phyloP scores from a whole-genome alignment of 1,140 invertebrate species.

The Drosophila ambigua region DNA sequence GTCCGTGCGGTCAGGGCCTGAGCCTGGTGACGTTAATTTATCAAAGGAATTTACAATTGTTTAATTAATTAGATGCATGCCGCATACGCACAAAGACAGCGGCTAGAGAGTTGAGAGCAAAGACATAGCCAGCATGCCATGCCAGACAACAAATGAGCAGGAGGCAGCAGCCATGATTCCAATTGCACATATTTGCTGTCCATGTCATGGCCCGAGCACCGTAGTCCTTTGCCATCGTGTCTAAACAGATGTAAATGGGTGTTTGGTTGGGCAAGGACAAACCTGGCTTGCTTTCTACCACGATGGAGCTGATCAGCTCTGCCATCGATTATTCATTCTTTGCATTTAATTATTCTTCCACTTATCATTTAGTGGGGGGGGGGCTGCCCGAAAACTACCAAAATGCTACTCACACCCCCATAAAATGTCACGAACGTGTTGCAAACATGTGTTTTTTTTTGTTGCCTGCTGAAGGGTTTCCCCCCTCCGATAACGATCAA shows the following conservation, averaged over 20 bases:
- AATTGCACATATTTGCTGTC: slow-evolving; percentile 40
- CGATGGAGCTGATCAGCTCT: too few relatives aligned
- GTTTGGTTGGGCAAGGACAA: too few relatives aligned
- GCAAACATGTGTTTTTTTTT: slow-evolving; percentile 4
- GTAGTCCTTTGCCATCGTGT: background rate
- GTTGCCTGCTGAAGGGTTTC: slow-evolving; percentile 4
- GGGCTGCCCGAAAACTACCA: background rate
- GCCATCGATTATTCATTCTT: too few relatives aligned
- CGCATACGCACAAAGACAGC: slow-evolving; percentile 12
- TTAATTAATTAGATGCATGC: slow-evolving; percentile 65
- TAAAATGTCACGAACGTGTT: slow-evolving; percentile 19
- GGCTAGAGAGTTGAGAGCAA: background rate
- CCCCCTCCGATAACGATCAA: slow-evolving; percentile 28
- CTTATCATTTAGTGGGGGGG: too few relatives aligned
- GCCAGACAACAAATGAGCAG: slow-evolving; percentile 11
- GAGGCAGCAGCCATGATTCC: slow-evolving; percentile 7
- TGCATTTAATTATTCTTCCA: too few relatives aligned
- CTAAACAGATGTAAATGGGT: background rate
- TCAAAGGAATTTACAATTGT: slow-evolving; percentile 64
- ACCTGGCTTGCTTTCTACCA: too few relatives aligned
- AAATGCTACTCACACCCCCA: slow-evolving; percentile 23
- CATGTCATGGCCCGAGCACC: background rate
- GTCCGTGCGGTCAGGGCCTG: slow-evolving; percentile 33
- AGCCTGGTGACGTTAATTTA: slow-evolving; percentile 54
- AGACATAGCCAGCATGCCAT: slow-evolving; percentile 7